Evolutionary conservation across 2,797 vertebrate genomes (phyloP), one percentile per base, ranked within the genome.

Genomic region (Acanthopagrus latus): DNA sequence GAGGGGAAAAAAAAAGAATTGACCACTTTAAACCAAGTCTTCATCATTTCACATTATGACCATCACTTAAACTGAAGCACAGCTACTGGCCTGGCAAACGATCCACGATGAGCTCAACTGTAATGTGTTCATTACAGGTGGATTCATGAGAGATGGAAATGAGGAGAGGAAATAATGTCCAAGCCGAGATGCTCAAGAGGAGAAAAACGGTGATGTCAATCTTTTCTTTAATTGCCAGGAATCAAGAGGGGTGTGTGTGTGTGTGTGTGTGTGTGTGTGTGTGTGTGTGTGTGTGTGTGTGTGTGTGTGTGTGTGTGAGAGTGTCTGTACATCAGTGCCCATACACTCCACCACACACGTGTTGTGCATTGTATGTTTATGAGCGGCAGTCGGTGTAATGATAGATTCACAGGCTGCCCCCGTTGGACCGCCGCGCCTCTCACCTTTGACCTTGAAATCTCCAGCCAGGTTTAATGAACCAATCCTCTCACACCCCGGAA

Each of bases 381-480:
- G 78, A 91, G 38, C 38, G 9, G 9, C 9, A 80, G 5, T 3
- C 47, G 1, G 38, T 51, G 58, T 84, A 88, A 89, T 87, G 78
- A 90, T 87, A 81, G 85, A 91, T 90, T 91, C 90, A 84, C 85
- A 85, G 66, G 81, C 74, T 78, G 84, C 82, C 88, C 89, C 87
- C 75, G 33, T 71, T 27, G 81, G 86, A 64, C 85, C 44, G 33
- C 33, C 38, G 84, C 56, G 71, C 88, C 84, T 84, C 81, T 86
- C 85, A 94, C 90, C 94, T 86, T 86, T 93, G 91, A 95, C 94
- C 94, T 86, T 85, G 65, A 91, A 85, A 85, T 90, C 84, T 93
- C 86, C 82, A 83, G 89, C 89, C 85, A 80, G 88, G 88, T 90
- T 92, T 94, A 94, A 94, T 94, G 92, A 94, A 89, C 91, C 89